These are phyloP conservation scores for Anhinga anhinga DNA, from an alignment of 2,113 vertebrate genomes.

Conservation along the genomic window DNA sequence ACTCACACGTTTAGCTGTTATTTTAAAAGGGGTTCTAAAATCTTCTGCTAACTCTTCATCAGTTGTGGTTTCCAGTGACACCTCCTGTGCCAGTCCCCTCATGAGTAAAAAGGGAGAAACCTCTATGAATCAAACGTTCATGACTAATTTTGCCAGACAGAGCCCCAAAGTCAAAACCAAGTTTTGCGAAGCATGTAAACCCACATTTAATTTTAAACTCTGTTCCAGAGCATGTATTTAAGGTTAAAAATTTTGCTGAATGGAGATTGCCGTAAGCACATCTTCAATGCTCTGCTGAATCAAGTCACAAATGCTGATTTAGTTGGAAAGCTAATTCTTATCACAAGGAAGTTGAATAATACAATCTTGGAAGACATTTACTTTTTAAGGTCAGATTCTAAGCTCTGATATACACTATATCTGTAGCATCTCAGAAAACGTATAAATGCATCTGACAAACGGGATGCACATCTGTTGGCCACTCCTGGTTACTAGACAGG, in stretches of 20 bases:
- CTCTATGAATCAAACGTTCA: neutral
- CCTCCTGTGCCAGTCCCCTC: neutral
- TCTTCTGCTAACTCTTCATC: neutral
- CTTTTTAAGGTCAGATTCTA: conserved; percentile 28
- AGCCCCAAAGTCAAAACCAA: neutral
- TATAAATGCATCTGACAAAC: neutral
- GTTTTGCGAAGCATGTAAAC: neutral
- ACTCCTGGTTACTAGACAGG: neutral
- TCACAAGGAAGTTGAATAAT: neutral
- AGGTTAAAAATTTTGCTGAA: neutral
- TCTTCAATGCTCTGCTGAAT: neutral
- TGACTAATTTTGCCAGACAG: neutral
- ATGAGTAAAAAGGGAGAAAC: neutral
- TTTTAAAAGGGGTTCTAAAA: neutral
- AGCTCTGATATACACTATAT: neutral
- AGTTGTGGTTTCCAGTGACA: neutral
- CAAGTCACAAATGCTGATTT: neutral
- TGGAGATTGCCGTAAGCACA: neutral
- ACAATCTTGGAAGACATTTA: neutral
- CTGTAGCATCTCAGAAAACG: neutral
- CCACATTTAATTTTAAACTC: neutral
- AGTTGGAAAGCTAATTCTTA: conserved; percentile 1
- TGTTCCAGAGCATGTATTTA: neutral
- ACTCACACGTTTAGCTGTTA: neutral
- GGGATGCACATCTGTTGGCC: neutral